Percentiles rank a stretch among this genome's conserved stretches.
These are phyloP conservation scores for Drosophila nr. perissopoda DNA, from an alignment of 2,888 invertebrate genomes.

Conservation along the genomic window DNA sequence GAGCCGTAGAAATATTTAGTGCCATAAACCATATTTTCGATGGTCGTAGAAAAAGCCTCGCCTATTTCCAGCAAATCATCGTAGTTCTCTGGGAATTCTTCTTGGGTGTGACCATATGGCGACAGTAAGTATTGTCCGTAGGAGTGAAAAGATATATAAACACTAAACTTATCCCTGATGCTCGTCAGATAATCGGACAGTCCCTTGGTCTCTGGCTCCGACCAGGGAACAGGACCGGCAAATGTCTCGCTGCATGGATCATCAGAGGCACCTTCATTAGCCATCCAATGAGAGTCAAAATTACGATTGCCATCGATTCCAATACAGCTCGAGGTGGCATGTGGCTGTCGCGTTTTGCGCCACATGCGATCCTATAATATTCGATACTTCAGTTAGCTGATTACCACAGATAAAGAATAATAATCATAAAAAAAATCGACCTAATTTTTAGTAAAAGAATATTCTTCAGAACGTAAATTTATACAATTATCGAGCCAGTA, in stretches of 20 bases:
- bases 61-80: conserved; percentile 85
- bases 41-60: conserved; percentile 86
- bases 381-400: background rate
- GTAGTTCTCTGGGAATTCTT: conserved; percentile 85
- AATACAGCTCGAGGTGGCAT: conserved; percentile 74
- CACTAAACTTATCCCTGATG: conserved; percentile 85
- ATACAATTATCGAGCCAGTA: too few species aligned
- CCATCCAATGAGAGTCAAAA: conserved; percentile 83
- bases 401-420: background rate
- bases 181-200: conserved; percentile 85
- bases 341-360: conserved; percentile 88
- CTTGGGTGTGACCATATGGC: conserved; percentile 86
- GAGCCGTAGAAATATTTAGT: conserved; percentile 86
- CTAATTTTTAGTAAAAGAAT: too few species aligned
- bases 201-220: conserved; percentile 86
- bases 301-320: conserved; percentile 84
- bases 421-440: background rate
- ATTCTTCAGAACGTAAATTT: too few species aligned
- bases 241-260: conserved; percentile 85
- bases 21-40: conserved; percentile 85
- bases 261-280: conserved; percentile 85
- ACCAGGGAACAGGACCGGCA: conserved; percentile 86
- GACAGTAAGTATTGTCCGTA: conserved; percentile 88
- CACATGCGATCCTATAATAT: conserved; percentile 87
- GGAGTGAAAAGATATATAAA: conserved; percentile 88